Evolutionary conservation across 2,113 vertebrate species (phyloP).

Genomic region (Bucco capensis): DNA sequence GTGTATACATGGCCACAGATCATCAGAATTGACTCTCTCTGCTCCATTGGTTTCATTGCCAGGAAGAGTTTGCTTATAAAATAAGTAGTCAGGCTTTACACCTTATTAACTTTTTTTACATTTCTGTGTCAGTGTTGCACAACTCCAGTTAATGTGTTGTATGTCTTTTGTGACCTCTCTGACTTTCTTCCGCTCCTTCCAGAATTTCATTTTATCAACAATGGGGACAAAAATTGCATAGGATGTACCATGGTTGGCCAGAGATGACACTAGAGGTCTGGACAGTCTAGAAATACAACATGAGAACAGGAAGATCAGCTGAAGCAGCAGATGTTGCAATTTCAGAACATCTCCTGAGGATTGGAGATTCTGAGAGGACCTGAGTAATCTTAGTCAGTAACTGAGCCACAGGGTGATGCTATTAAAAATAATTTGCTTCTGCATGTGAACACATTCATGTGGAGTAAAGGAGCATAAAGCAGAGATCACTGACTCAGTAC

Average conservation of each 20-base stretch:
- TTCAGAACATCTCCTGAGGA: background rate
- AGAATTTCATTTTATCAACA: background rate
- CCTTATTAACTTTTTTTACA: slow-evolving; percentile 9
- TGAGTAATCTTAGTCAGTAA: background rate
- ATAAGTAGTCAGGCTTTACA: slow-evolving; percentile 21
- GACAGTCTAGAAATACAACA: background rate
- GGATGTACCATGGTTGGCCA: background rate
- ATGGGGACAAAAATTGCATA: background rate
- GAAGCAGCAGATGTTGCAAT: background rate
- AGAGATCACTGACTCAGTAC: background rate
- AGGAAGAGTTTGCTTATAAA: slow-evolving; percentile 52
- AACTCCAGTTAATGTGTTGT: background rate
- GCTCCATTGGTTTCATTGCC: slow-evolving; percentile 46
- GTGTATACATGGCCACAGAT: background rate
- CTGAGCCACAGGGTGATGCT: background rate
- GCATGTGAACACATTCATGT: background rate
- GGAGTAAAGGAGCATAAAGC: background rate
- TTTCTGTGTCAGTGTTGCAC: background rate
- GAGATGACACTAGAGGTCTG: background rate
- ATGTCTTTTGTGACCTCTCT: background rate
- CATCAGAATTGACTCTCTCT: background rate
- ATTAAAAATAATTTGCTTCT: background rate
- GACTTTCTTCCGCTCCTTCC: background rate
- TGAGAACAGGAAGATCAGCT: background rate
- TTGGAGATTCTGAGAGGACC: background rate